These are phyloP conservation scores for Vultur gryphus DNA, from an alignment of 2,797 vertebrate species.

Conservation along the genomic window DNA sequence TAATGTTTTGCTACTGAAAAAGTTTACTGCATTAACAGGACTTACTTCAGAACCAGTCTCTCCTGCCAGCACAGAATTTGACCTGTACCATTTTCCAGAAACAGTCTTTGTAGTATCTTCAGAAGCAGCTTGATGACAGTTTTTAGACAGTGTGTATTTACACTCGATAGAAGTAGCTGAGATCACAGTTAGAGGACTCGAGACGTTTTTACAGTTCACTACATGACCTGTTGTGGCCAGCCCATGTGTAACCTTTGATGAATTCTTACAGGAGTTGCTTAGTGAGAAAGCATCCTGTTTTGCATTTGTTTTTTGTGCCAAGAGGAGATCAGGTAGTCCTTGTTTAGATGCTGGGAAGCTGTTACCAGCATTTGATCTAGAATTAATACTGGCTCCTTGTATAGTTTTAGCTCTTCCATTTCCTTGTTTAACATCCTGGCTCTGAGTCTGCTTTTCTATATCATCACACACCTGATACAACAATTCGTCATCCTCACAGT, in stretches of 20 bases:
- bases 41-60: slow-evolving; percentile 16
- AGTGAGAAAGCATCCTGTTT: neutral
- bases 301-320: neutral
- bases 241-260: neutral
- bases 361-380: neutral
- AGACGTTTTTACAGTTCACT: neutral
- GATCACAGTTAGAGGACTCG: neutral
- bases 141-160: neutral
- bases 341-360: neutral
- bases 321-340: neutral
- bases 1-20: neutral
- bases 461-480: slow-evolving; percentile 87
- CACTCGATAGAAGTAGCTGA: neutral
- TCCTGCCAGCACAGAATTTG: slow-evolving; percentile 62
- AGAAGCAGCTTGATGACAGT: neutral
- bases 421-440: slow-evolving; percentile 43
- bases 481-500: slow-evolving; percentile 84
- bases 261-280: neutral
- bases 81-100: slow-evolving; percentile 41
- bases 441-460: slow-evolving; percentile 81
- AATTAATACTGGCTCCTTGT: neutral
- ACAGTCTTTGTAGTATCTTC: neutral
- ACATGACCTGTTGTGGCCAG: neutral
- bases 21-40: neutral
- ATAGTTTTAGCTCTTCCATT: slow-evolving; percentile 15